Evolutionary conservation across 2,797 vertebrate genomes (phyloP), one percentile per base, ranked within the genome.

Genomic region (Antennarius maculatus): DNA sequence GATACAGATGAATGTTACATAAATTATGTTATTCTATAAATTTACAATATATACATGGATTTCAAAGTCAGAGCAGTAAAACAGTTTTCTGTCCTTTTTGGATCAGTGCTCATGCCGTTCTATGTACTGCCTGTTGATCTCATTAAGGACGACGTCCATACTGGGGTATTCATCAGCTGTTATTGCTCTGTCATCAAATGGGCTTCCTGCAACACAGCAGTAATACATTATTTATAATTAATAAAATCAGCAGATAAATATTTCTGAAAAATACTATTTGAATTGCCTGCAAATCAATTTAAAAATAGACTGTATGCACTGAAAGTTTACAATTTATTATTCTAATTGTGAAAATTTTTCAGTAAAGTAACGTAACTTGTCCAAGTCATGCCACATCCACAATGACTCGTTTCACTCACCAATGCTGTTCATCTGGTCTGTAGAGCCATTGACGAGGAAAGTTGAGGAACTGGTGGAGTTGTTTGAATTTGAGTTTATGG

Each of bases 391-490:
- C 53, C 17, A 23, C 8, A 47, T n/a, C 14, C 13, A 14, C 42
- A 39, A 8, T 43, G 50, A 13, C 12, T 11, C 2, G 23, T 3
- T 29, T 63, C 8, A 43, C 88, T 82, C 53, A 94, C 93, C 61
- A 0, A 88, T 79, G 54, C 94, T 94, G 31, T 89, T 90, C 18
- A 77, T 80, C 56, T 85, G 92, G 62, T 95, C 94, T 11, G 86
- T 92, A 75, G 89, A 86, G 77, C 96, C 93, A 66, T 88, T 94
- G 87, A 91, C 89, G 28, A 97, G 92, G 82, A 93, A 90, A 9
- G 94, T 89, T 17, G 94, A 92, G 61, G 93, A 92, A 77, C 88
- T 94, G 73, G 94, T 93, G 46, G 94, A 96, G 80, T 93, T 93
- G 87, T 95, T 95, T 69, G 94, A 86, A 78, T 92, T 92, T 69